A percentile compares a stretch with the other conserved stretches of the same genome.
These are phyloP conservation scores for Tympanoctomys barrerae DNA, from an alignment of 2,797 vertebrate genomes.

Conservation along the genomic window DNA sequence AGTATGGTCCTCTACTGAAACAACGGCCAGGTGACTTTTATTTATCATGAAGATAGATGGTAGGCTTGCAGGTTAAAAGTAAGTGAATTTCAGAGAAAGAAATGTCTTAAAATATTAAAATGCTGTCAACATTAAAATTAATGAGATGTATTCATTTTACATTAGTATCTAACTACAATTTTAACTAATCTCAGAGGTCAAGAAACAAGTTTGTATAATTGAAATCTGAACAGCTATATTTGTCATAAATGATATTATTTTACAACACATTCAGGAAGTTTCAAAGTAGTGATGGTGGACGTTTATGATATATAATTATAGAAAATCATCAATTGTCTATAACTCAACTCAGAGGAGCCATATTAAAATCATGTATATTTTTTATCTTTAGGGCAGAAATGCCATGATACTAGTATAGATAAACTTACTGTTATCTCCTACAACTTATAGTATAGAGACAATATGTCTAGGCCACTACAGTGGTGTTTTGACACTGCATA, in stretches of 20 bases:
- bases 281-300: not conserved
- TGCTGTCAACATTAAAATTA: not conserved
- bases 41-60: not conserved
- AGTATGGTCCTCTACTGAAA: not conserved
- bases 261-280: not conserved
- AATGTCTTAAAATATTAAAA: not conserved
- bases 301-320: not conserved
- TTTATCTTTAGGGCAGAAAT: not conserved
- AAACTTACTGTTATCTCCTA: not conserved
- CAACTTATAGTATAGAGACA: not conserved
- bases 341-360: not conserved
- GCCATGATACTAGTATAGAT: not conserved
- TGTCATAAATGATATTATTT: not conserved
- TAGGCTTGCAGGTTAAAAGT: not conserved
- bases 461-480: not conserved
- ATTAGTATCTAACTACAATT: not conserved
- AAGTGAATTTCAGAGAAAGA: not conserved
- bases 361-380: not conserved
- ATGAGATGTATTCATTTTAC: not conserved
- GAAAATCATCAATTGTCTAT: not conserved
- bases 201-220: not conserved
- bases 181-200: not conserved
- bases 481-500: not conserved
- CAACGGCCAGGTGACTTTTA: not conserved
- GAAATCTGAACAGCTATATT: conserved; percentile 18